Evolutionary conservation across 2,888 invertebrate species (phyloP).

Genomic region (Macaria notata): DNA sequence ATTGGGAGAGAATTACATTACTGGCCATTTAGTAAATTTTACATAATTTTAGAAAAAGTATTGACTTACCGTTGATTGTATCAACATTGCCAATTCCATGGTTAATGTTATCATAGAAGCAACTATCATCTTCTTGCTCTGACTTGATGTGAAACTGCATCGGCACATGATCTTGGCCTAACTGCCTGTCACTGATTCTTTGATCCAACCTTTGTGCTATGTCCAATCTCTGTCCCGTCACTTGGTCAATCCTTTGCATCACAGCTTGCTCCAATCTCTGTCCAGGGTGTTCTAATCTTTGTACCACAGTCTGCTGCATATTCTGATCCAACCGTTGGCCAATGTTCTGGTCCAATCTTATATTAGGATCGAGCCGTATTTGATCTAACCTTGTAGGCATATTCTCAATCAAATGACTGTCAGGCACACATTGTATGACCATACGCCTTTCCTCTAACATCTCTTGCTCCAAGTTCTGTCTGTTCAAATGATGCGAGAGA

Average conservation of each 20-base stretch:
- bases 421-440: conserved; percentile 31
- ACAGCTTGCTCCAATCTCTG: conserved; percentile 39
- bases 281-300: conserved; percentile 8
- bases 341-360: conserved; percentile 27
- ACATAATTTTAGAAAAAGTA: neutral
- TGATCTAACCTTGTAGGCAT: conserved; percentile 25
- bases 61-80: conserved; percentile 58
- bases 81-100: conserved; percentile 48
- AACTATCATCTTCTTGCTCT: conserved; percentile 70
- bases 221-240: conserved; percentile 35
- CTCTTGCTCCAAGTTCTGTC: conserved; percentile 52
- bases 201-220: conserved; percentile 36
- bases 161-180: conserved; percentile 50
- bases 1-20: too few relatives aligned
- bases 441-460: conserved; percentile 44
- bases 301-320: conserved; percentile 23
- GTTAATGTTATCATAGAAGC: conserved; percentile 66
- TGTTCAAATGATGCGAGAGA: conserved; percentile 55
- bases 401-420: conserved; percentile 23
- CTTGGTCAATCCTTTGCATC: conserved; percentile 44
- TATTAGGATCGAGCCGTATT: conserved; percentile 6
- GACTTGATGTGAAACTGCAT: conserved; percentile 72
- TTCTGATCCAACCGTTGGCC: conserved; percentile 43
- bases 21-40: too few relatives aligned
- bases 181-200: conserved; percentile 43